Base-by-base conservation (phyloP, 1,140 invertebrate genomes). In the Delia radicum region DNA sequence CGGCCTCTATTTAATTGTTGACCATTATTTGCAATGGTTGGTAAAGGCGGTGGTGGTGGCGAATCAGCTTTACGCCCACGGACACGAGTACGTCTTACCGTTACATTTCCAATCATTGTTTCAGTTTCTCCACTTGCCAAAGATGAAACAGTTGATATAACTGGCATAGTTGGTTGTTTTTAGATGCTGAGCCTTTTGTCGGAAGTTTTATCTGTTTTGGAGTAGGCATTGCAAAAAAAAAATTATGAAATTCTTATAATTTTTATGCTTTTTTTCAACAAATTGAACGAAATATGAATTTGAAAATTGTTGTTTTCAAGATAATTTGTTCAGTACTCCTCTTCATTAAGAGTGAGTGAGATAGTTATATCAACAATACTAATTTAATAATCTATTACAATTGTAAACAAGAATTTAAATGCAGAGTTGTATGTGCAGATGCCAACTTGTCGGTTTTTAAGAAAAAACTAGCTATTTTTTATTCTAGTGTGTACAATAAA, bases 81-180 rank as follows among this genome's bases (percentile, higher is more conserved):
- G 13, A 48, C 33, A 28, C 76, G 63, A 75, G 81, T 75, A 12
- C 83, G 83, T 7, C 81, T 75, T 18, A 83, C 79, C 0, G 80
- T 81, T 0, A 84, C 55, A 55, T 75, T 83, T 26, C 81, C 81
- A 69, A 84, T 80, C 26, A 81, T 77, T 10, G 81, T 81, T 33
- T 84, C 82, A 0, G 79, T 83, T 73, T 83, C 82, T 15, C 81
- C 81, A 42, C 80, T 85, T 7, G 93, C 93, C 29, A 94, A 82
- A 10, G 93, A 94, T 48, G 92, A 90, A 0, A 94, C 93, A 24
- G 91, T 93, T 1, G 92, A 94, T 79, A 94, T 94, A 6, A 94
- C 91, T 0, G 93, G 91, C 63, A 77, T 71, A 13, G 72, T 67
- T 18, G 75, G 75, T 8, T 37, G 31, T 33, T 76, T 76, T 61